Percentiles rank a stretch among this genome's conserved stretches.
Evolutionary conservation across 2,113 vertebrate genomes (phyloP).

Genomic region (Litocranius walleri): DNA sequence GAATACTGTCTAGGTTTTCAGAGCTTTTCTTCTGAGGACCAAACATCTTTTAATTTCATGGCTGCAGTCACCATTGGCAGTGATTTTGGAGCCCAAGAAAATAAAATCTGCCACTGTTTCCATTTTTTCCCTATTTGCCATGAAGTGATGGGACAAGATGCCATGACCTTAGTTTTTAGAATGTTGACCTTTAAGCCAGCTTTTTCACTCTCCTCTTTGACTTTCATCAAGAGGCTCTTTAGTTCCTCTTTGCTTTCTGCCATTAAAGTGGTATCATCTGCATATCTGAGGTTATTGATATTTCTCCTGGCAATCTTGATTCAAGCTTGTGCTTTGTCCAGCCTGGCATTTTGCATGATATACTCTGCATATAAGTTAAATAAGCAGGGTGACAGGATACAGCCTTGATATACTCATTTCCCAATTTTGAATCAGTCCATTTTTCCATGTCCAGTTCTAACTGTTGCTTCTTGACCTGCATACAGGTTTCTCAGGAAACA

Average conservation of each 20-base stretch:
- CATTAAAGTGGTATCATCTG: background rate
- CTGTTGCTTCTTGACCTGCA: background rate
- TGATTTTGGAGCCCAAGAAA: background rate
- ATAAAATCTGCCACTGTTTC: background rate
- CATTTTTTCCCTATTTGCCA: background rate
- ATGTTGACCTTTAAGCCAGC: background rate
- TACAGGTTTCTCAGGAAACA: background rate
- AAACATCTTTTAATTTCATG: background rate
- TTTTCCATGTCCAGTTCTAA: background rate
- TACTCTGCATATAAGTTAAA: background rate
- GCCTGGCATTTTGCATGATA: background rate
- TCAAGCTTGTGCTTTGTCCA: background rate
- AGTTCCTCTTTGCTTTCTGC: background rate
- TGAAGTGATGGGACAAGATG: background rate
- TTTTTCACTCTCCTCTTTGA: background rate
- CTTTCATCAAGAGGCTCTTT: background rate
- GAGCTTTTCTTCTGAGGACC: background rate
- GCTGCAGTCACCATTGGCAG: background rate
- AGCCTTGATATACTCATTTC: background rate
- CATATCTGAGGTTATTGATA: background rate
- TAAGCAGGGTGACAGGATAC: background rate
- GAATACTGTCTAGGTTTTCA: background rate
- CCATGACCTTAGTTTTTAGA: background rate
- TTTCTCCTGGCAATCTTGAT: background rate
- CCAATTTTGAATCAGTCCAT: background rate